Base-by-base conservation (phyloP, 2,797 vertebrate species). In the Echiichthys vipera region DNA sequence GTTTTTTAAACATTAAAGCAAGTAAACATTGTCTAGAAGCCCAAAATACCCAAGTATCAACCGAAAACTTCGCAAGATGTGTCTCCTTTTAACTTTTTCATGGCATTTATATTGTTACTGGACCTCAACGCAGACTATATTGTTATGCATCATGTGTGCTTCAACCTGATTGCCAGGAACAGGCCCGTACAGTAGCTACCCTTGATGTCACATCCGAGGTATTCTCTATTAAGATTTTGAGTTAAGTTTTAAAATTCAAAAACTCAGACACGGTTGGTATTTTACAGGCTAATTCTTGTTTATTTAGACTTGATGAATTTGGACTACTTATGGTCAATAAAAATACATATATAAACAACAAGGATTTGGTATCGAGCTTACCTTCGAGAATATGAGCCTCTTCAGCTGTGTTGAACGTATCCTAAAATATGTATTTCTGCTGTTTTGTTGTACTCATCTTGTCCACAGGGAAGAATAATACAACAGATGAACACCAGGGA, bases 391-490 rank as follows among this genome's bases (percentile, higher is more conserved):
- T n/a, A 36, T 32, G n/a, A 20, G 22, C 36, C 20, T 24, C n/a
- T 42, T 53, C 42, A 34, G 12, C 47, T 15, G 40, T 54, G 9
- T 20, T 46, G 1, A 46, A 12, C 34, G 17, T 18, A 43, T 45
- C 18, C 4, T 36, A 29, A 49, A 74, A 63, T 20, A 29, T 65
- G 25, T 30, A 13, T 36, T 64, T 40, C 8, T 39, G 22, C 29
- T 3, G 17, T 29, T 30, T 75, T 40, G 29, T 22, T 2, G 0
- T 65, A 20, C 37, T 66, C 22, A 1, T 81, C 29, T 74, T 66
- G n/a, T 84, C 43, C 24, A 56, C 59, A 79, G 84, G 49, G 29
- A 78, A 63, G 29, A 56, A 45, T 59, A 73, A 46, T 34, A 36
- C 57, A 46, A 9, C 63, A 34, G 67, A 74, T 40, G 8, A 24